Evolutionary conservation across 1,140 invertebrate species (phyloP).

Genomic region (Caenorhabditis briggsae): DNA sequence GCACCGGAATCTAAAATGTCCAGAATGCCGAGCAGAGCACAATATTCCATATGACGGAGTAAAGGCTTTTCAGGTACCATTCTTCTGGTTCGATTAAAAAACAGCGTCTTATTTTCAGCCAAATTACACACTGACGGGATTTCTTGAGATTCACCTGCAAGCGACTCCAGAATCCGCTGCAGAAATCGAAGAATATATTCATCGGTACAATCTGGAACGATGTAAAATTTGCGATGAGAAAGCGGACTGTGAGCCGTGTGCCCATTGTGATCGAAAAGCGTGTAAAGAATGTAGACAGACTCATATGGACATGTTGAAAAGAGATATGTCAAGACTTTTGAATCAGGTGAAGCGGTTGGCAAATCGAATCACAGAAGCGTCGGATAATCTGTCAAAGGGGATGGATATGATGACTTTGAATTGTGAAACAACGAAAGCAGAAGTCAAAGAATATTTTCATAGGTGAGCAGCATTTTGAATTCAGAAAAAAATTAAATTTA

Average conservation of each 20-base stretch:
- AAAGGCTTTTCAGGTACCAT: constrained; percentile 81
- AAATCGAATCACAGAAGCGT: constrained; percentile 74
- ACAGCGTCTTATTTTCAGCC: constrained; percentile 84
- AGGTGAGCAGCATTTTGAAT: not conserved
- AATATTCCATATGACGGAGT: constrained; percentile 95
- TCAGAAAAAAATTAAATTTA: not conserved
- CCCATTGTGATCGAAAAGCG: constrained; percentile 92
- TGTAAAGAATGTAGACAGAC: constrained; percentile 90
- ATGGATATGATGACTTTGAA: constrained; percentile 71
- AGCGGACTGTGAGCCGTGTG: constrained; percentile 88
- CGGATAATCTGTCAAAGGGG: constrained; percentile 71
- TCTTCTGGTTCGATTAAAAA: not conserved
- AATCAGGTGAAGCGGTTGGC: constrained; percentile 75
- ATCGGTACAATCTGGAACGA: constrained; percentile 77
- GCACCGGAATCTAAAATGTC: constrained; percentile 93
- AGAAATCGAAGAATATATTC: constrained; percentile 75
- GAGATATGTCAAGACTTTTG: constrained; percentile 90
- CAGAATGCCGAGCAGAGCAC: constrained; percentile 97
- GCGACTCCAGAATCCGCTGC: constrained; percentile 90
- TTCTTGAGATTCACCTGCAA: constrained; percentile 93
- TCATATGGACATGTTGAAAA: constrained; percentile 92
- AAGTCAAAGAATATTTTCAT: constrained; percentile 76
- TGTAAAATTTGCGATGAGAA: constrained; percentile 88
- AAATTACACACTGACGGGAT: constrained; percentile 93
- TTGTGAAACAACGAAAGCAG: constrained; percentile 76